Evolutionary conservation across 2,797 vertebrate genomes (phyloP), one percentile per base, ranked within the genome.

Genomic region (Apogon hyalosoma): DNA sequence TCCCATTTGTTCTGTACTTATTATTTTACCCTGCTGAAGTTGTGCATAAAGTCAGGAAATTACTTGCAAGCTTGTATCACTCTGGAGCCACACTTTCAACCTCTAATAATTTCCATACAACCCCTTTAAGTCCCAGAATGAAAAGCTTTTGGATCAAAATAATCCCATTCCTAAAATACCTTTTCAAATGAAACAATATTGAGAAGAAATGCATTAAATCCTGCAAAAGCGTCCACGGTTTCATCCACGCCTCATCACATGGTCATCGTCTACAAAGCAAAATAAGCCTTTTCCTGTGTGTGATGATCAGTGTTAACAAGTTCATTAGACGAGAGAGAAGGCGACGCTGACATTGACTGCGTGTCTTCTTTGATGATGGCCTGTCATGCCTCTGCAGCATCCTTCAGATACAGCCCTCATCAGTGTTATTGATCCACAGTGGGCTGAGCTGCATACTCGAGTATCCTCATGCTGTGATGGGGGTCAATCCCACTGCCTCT

Each of bases 161-260:
- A 14, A 19, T 46, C 40, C 24, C 58, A 63, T 81, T 75, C 60
- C 31, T 45, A 8, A 54, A 21, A 75, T 68, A 64, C 28, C 7
- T 50, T 59, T 45, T 1, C 1, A 59, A 63, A 33, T 63, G 40
- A 76, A 70, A 54, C 58, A 79, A 50, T 49, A 53, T 39, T 49
- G 58, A 42, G 47, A 47, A 33, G 58, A 51, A 49, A 61, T 19
- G 47, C 62, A 66, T 61, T 14, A 78, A 66, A 67, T 58, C 39
- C 51, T 68, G 60, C 47, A 28, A 28, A 28, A 5, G 1, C 6
- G 24, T 28, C 2, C 24, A 3, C 24, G 24, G 24, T 28, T 28
- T 28, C 24, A 48, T 24, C 28, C 39, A 21, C 16, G 43, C 12
- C 11, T 48, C 41, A 41, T 47, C 19, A 61, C 33, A 68, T 40